Base-by-base conservation (phyloP, 1,140 invertebrate genomes). In the Cherax quadricarinatus region DNA sequence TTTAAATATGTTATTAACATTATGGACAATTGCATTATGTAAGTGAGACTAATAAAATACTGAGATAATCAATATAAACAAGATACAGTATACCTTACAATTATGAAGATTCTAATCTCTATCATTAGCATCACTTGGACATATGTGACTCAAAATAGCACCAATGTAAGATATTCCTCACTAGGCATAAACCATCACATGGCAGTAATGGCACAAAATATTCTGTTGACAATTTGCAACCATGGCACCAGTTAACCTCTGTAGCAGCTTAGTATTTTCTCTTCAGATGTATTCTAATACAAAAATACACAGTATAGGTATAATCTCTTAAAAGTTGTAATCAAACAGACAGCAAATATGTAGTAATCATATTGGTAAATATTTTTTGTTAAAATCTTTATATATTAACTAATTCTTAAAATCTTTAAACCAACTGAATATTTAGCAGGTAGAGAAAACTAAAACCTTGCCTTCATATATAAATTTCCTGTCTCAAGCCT, bases 71-170 rank as follows among this genome's bases (percentile, higher is more conserved):
- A 30, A 75, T 30, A 30, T 75, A 75, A 75, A 30, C 6, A 30
- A 9, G n/a, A 75, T 21, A 75, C 6, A 75, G 7, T 75, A 75
- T 30, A 41, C 30, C 24, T 75, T 75, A 75, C 24, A 75, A 9
- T 9, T 30, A 75, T 18, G n/a, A 75, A 75, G 21, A 75, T 30
- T 30, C 70, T 75, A 75, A 7, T 30, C 30, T 75, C 70, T 75
- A 75, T 75, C 24, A 30, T 75, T 30, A 30, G 30, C 24, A 75
- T 75, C 21, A 75, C n/a, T 75, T 30, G n/a, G 70, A 75, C 70
- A 75, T 21, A 21, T 70, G 70, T 75, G 70, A 75, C 70, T 75
- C 70, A 75, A 75, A 30, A 75, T 75, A 75, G 70, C 70, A 75
- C 70, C 70, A 75, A 30, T 75, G n/a, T 75, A 75, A 30, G 70